Evolutionary conservation across 1,140 invertebrate species (phyloP).

Genomic region (Sinonovacula constricta): DNA sequence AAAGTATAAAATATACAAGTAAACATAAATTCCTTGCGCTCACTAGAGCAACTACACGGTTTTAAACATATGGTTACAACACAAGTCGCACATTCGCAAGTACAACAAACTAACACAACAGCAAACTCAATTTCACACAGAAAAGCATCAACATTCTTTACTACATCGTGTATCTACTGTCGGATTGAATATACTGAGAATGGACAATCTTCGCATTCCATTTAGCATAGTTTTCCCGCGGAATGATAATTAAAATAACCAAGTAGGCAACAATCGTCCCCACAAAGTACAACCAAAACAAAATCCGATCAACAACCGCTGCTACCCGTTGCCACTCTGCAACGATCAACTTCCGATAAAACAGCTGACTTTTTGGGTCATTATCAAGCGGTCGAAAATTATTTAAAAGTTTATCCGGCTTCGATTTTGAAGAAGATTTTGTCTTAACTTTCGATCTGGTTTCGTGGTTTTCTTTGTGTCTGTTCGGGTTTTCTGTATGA

Average conservation of each 20-base stretch:
- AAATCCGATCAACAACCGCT: conserved; percentile 70
- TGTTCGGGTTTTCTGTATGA: too few relatives aligned
- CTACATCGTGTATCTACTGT: conserved; percentile 45
- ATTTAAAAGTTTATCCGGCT: conserved; percentile 41
- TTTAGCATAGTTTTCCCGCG: conserved; percentile 57
- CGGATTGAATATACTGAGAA: conserved; percentile 8
- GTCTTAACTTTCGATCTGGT: conserved; percentile 23
- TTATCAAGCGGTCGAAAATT: conserved; percentile 44
- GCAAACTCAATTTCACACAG: not conserved
- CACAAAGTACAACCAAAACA: conserved; percentile 76
- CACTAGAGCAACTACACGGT: not conserved
- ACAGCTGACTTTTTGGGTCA: conserved; percentile 47
- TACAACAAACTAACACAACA: too few relatives aligned
- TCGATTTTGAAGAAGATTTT: conserved; percentile 11
- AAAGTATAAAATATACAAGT: too few relatives aligned
- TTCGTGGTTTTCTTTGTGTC: not conserved
- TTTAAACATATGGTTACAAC: too few relatives aligned
- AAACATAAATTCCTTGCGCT: not conserved
- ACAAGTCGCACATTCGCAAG: too few relatives aligned
- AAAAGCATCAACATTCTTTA: not conserved
- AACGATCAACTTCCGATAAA: conserved; percentile 66
- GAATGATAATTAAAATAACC: conserved; percentile 72
- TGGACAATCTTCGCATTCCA: conserved; percentile 54
- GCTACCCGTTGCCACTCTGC: conserved; percentile 77
- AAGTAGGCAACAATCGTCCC: conserved; percentile 73